A percentile compares a stretch with the other conserved stretches of the same genome.
These are phyloP conservation scores for Atlantisia rogersi DNA, from an alignment of 2,113 vertebrate genomes.

Conservation along the genomic window DNA sequence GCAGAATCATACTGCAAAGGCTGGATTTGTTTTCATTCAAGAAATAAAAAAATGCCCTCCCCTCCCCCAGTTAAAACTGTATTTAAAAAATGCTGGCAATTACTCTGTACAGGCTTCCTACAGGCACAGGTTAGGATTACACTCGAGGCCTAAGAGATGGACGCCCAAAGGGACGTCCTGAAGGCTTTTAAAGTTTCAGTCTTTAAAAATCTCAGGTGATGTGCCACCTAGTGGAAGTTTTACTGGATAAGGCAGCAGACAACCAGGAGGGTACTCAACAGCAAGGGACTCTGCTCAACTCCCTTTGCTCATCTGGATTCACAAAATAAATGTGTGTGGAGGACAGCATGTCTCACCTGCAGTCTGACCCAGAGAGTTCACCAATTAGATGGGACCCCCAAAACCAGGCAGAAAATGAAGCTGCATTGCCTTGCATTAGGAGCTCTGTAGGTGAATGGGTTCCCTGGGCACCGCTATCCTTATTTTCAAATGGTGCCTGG, in stretches of 20 bases:
- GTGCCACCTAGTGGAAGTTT: background rate
- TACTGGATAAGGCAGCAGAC: background rate
- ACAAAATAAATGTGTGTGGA: rapidly evolving
- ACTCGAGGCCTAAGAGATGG: background rate
- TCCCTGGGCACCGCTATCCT: background rate
- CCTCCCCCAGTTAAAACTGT: background rate
- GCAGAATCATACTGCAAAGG: background rate
- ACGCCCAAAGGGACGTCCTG: background rate
- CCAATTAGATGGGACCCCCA: background rate
- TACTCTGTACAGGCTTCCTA: background rate
- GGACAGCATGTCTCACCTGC: background rate
- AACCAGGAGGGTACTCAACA: background rate
- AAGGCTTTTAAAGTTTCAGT: background rate
- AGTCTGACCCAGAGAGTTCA: background rate
- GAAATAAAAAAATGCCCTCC: background rate
- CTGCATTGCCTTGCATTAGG: background rate
- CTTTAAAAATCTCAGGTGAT: background rate
- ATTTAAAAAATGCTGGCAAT: background rate
- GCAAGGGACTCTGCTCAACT: background rate
- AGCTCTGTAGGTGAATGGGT: background rate
- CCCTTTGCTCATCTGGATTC: background rate
- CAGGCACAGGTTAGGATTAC: background rate
- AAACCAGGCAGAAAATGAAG: background rate
- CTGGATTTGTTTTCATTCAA: background rate
- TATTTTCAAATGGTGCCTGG: background rate